Base-by-base conservation (phyloP, 2,797 vertebrate species). In the Ispidina lecontei region DNA sequence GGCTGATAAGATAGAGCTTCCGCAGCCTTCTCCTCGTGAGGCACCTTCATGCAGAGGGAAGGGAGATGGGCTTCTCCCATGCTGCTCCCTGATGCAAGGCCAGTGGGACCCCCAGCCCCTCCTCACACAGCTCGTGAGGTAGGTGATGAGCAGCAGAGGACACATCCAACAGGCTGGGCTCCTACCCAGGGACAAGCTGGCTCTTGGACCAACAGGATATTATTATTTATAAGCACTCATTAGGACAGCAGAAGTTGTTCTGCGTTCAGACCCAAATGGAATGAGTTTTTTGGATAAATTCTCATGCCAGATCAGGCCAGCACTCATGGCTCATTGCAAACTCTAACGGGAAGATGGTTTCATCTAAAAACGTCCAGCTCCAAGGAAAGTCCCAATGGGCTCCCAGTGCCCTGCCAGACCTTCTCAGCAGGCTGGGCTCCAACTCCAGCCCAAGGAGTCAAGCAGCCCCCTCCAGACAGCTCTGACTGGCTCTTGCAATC, bases 41-140 rank as follows among this genome's bases (percentile, higher is more conserved):
- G 31, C 51, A 70, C n/a, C 44, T 51, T n/a, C 33, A 6, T 0
- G 0, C 4, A 19, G 1, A 2, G 65, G 49, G 6, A 18, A 4
- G 7, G 33, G 52, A 25, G 28, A 60, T 0, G 10, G 9, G 43
- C 22, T 43, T 77, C 54, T 78, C 54, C 54, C 19, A 3, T 0
- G 1, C 35, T 12, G 13, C 39, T 81, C 29, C 70, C 37, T 2
- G 0, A 31, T 37, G 41, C 31, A 14, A 3, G 55, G 58, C 60
- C 64, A 37, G 33, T 4, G 5, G 43, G 35, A 82, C n/a, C 67
- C 58, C 33, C 74, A 41, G 49, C 37, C 76, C 64, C 44, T 16
- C 10, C 2, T 4, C 39, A 19, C 15, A 3, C 14, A 15, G 70
- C 52, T 39, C 0, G 6, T 0, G n/a, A 28, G n/a, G 28, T 14